Evolutionary conservation across 2,888 invertebrate species (phyloP), one percentile per base, ranked within the genome.

Genomic region (Trachelus iudaicus): DNA sequence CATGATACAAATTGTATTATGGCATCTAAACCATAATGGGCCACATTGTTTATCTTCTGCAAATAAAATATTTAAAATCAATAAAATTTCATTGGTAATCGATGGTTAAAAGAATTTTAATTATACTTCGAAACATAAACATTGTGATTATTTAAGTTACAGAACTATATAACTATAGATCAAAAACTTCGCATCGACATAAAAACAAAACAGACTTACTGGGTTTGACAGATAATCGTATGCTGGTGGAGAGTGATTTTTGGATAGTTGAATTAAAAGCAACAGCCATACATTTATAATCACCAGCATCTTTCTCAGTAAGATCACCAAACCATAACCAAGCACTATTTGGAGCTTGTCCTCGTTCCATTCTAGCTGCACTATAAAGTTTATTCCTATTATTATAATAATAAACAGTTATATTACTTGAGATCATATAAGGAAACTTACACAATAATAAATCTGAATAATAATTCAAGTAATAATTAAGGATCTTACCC

Each of bases 1-100:
- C 79, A 90, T 91, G 56, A 94, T 93, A 84, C 94, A 94, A 56
- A 86, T 82, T 3, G 88, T 88, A 75, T 86, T 84, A n/a, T 85
- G 84, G 79, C 91, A 92, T 73, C 82, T 84, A 81, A 90, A 91
- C 84, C 87, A 86, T 35, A 86, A 84, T 13, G 88, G 83, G 11
- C 85, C 83, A 79, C 90, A 90, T 34, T 80, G 85, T 35, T 80
- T 82, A 30, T 81, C 82, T 77, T 82, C 84, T 84, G 79, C 33
- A 79, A 80, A 75, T 13, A 73, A 77, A 68, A 34, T 30, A 33
- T 35, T 75, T 23, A 73, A 69, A 9, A 6, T 71, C 11, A 74
- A 74, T 69, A 3, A 68, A 75, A 3, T 34, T 30, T 68, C 3
- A 75, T 68, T 75, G 31, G 1, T 74, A 23, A 34, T 13, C 12